These are phyloP conservation scores for Seira musarum DNA, from an alignment of 2,888 invertebrate genomes.

Conservation along the genomic window DNA sequence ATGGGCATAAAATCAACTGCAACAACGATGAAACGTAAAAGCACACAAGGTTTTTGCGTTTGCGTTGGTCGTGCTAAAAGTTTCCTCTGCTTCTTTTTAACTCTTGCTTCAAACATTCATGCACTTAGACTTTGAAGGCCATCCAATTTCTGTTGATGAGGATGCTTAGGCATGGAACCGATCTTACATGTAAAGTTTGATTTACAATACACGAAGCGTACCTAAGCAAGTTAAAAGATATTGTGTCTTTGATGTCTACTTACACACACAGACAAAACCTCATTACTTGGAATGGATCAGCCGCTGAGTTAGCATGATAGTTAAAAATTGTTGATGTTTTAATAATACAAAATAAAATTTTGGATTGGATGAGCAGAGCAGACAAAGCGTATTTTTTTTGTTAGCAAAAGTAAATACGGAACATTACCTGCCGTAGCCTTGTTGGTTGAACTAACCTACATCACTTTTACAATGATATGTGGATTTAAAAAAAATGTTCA, in stretches of 20 bases:
- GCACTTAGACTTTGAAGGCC: slow-evolving; percentile 37
- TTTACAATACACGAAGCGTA: neutral
- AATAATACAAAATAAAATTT: neutral
- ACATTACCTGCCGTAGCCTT: neutral
- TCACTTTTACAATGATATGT: neutral
- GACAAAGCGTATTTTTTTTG: neutral
- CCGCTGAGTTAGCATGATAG: neutral
- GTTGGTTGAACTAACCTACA: neutral
- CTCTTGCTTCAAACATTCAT: neutral
- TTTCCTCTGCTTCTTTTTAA: neutral
- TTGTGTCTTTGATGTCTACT: neutral
- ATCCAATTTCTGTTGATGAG: slow-evolving; percentile 36
- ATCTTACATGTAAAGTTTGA: neutral
- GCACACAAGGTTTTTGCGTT: too few relatives aligned
- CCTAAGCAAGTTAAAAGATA: neutral
- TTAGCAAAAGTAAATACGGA: neutral
- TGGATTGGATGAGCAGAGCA: neutral
- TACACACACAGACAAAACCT: neutral
- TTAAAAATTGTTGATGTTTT: neutral
- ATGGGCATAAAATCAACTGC: too few relatives aligned
- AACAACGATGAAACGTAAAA: too few relatives aligned
- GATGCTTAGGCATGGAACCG: slow-evolving; percentile 21
- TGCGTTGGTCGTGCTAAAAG: neutral
- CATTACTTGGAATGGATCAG: neutral
- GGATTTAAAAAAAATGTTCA: too few relatives aligned